These are phyloP conservation scores for Chlorops oryzae DNA, from an alignment of 1,140 invertebrate genomes.

Conservation along the genomic window DNA sequence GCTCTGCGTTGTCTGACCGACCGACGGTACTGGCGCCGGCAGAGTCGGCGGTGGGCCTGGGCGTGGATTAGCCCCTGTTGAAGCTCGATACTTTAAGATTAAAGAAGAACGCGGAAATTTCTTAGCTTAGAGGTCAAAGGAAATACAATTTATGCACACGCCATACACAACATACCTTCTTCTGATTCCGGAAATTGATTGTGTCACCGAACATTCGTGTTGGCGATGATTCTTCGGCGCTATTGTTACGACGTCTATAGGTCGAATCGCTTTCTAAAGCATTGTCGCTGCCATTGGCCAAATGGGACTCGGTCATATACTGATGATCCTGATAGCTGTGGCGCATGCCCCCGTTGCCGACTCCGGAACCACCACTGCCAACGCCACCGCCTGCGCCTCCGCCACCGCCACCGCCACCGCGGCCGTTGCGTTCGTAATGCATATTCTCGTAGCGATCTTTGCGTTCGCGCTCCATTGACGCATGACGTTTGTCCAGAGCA, in stretches of 20 bases:
- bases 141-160: too few species aligned
- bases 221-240: slow-evolving; percentile 50
- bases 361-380: too few species aligned
- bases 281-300: slow-evolving; percentile 7
- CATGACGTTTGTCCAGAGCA: too few species aligned
- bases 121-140: too few species aligned
- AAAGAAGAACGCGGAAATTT: too few species aligned
- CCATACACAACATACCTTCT: slow-evolving; percentile 22
- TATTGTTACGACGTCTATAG: slow-evolving; percentile 38
- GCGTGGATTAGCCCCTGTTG: slow-evolving; percentile 31
- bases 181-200: slow-evolving; percentile 35
- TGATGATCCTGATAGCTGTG: slow-evolving; percentile 37
- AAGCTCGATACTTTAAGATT: slow-evolving; percentile 26
- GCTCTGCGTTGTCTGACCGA: slow-evolving; percentile 39
- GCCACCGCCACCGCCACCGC: slow-evolving; percentile 14
- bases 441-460: slow-evolving; percentile 28
- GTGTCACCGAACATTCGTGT: slow-evolving; percentile 55
- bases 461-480: slow-evolving; percentile 8
- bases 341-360: slow-evolving; percentile 20
- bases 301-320: slow-evolving; percentile 29
- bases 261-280: slow-evolving; percentile 34
- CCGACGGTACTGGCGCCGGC: slow-evolving; percentile 57
- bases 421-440: slow-evolving; percentile 29
- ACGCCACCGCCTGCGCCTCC: neutral
- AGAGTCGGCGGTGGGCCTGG: slow-evolving; percentile 58